phyloP scores from a whole-genome alignment of 2,888 invertebrate genomes.

The Fragum fragum region DNA sequence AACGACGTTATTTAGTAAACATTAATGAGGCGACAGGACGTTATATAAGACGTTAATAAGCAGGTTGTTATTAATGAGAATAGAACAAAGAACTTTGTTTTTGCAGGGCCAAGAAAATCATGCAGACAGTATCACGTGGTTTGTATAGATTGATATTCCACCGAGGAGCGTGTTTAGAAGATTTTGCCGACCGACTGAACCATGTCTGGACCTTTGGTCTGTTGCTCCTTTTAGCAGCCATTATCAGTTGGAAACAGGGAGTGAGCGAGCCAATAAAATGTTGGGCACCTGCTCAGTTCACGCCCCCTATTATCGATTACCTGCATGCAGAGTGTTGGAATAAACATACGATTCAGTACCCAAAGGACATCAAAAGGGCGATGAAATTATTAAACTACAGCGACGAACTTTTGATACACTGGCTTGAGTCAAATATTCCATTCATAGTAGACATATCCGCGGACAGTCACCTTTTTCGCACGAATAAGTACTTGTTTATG shows the following conservation, averaged over 20 bases:
- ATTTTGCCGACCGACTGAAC: slow-evolving; percentile 59
- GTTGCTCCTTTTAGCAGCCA: slow-evolving; percentile 39
- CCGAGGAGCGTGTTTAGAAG: slow-evolving; percentile 42
- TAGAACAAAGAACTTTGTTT: too few relatives aligned
- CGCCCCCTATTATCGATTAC: slow-evolving; percentile 1
- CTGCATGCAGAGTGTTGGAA: slow-evolving; percentile 42
- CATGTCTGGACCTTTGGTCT: slow-evolving; percentile 64
- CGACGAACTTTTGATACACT: too few relatives aligned
- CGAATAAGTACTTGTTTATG: neutral
- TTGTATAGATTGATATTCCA: slow-evolving; percentile 36
- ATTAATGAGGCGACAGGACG: too few relatives aligned
- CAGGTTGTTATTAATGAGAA: too few relatives aligned
- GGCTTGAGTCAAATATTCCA: neutral
- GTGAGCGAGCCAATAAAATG: slow-evolving; percentile 40
- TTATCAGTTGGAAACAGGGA: slow-evolving; percentile 56
- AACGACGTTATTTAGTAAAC: too few relatives aligned
- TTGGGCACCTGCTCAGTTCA: slow-evolving; percentile 50
- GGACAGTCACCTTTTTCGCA: neutral
- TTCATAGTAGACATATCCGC: neutral
- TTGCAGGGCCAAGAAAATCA: too few relatives aligned
- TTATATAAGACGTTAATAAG: too few relatives aligned
- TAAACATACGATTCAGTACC: slow-evolving; percentile 31
- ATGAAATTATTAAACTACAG: neutral
- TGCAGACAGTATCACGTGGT: slow-evolving; percentile 45
- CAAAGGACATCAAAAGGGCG: neutral